Evolutionary conservation across 2,888 invertebrate genomes (phyloP).

Genomic region (Asteroscopus sphinx): DNA sequence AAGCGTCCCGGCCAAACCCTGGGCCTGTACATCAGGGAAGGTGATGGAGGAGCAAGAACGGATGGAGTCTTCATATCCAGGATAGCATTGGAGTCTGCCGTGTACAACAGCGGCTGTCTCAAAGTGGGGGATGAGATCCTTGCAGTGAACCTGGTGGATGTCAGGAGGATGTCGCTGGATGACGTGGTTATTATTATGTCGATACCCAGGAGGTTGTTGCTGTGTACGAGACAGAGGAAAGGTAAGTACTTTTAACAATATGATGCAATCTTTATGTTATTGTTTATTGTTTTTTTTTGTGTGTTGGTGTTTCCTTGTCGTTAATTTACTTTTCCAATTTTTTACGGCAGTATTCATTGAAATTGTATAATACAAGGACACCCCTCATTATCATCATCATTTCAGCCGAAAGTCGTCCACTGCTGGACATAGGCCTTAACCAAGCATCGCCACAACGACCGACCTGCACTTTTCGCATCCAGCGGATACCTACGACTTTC

Average conservation of each 20-base stretch:
- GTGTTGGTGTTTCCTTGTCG: too few species aligned
- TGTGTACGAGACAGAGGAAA: conserved; percentile 97
- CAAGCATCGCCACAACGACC: too few species aligned
- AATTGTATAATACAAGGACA: too few species aligned
- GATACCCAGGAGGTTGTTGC: conserved; percentile 98
- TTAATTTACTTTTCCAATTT: too few species aligned
- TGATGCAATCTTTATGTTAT: too few species aligned
- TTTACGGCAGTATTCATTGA: too few species aligned
- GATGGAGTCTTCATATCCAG: conserved; percentile 99
- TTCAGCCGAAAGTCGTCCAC: too few species aligned
- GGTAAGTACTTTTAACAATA: conserved; percentile 74
- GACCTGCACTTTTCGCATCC: too few species aligned
- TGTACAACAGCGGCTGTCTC: conserved; percentile 98
- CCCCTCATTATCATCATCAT: too few species aligned
- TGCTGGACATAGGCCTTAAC: too few species aligned
- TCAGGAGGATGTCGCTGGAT: conserved; percentile 99
- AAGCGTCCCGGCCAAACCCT: conserved; percentile 99
- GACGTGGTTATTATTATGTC: conserved; percentile 99
- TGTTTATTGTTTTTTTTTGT: too few species aligned
- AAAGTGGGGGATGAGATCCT: conserved; percentile 99
- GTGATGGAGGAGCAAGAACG: conserved; percentile 98
- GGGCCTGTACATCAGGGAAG: conserved; percentile 99
- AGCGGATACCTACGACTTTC: too few species aligned
- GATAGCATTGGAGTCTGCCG: conserved; percentile 97
- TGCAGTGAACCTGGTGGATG: conserved; percentile 99